Conservation (phyloP, 2,113 vertebrate species). For the Sebastes schlegelii region DNA sequence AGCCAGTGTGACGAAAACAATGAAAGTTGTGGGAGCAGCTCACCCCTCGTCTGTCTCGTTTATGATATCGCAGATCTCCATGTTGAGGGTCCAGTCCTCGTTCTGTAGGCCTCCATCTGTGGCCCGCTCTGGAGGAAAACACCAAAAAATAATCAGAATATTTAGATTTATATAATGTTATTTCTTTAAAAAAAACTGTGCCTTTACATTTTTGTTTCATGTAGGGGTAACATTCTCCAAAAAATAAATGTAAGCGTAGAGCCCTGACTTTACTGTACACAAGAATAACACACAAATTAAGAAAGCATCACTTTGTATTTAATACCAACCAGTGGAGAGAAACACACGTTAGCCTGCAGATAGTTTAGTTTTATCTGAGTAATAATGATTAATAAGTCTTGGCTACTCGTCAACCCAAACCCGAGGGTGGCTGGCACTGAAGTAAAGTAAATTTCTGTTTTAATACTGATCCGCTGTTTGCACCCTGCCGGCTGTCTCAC, state of each 20-base stretch:
- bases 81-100: conserved; percentile 98
- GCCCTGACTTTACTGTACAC: neutral
- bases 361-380: neutral
- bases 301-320: neutral
- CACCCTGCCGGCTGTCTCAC: conserved; percentile 6
- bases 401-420: neutral
- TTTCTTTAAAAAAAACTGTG: neutral
- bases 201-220: neutral
- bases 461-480: neutral
- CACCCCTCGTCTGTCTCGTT: conserved; percentile 99
- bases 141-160: conserved; percentile 21
- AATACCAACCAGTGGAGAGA: neutral
- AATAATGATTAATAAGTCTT: neutral
- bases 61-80: conserved; percentile 99
- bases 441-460: neutral
- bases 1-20: conserved; percentile 36
- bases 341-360: neutral
- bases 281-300: neutral
- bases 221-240: neutral
- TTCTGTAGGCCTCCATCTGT: conserved; percentile 97
- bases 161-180: no score
- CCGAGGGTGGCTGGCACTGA: neutral
- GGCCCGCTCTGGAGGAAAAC: conserved; percentile 89
- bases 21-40: conserved; percentile 60
- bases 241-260: neutral